Conservation (phyloP, 2,797 vertebrate genomes). For the Chelmon rostratus region DNA sequence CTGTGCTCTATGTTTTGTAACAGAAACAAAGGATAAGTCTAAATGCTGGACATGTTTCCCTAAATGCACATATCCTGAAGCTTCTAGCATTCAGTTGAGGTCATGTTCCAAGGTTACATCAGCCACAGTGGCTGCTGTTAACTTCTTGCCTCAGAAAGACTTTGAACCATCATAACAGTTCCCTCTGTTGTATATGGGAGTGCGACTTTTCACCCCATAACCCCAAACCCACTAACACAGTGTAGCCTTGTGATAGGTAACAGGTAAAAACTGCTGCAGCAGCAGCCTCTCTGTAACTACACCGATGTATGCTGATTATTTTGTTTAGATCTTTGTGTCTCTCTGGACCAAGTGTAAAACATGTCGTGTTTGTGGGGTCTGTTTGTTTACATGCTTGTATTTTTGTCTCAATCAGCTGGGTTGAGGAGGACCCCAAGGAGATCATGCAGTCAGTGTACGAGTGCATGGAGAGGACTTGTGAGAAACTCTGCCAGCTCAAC, state of each 20-base stretch:
- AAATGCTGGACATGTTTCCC: background rate
- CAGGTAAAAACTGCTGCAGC: background rate
- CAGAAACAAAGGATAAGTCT: background rate
- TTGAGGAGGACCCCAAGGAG: slow-evolving; percentile 96
- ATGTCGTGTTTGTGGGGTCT: background rate
- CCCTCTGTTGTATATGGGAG: background rate
- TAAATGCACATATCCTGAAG: background rate
- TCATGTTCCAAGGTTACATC: background rate
- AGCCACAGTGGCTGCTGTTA: background rate
- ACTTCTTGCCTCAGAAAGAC: background rate
- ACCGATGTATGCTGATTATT: background rate
- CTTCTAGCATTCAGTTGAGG: background rate
- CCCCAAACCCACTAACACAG: background rate
- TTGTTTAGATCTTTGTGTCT: background rate
- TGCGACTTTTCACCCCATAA: background rate
- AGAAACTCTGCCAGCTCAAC: slow-evolving; percentile 91
- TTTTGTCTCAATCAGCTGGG: slow-evolving; percentile 88
- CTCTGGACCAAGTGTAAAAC: background rate
- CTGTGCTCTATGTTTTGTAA: background rate
- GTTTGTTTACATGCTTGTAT: slow-evolving; percentile 10
- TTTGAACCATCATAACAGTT: background rate
- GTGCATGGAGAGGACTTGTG: slow-evolving; percentile 94
- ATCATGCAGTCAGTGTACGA: slow-evolving; percentile 94
- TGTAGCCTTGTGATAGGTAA: background rate
- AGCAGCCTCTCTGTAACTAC: background rate